Percentiles rank a stretch among this genome's conserved stretches.
These are phyloP conservation scores for Orchestes rusci DNA, from an alignment of 2,888 invertebrate genomes.

Conservation along the genomic window DNA sequence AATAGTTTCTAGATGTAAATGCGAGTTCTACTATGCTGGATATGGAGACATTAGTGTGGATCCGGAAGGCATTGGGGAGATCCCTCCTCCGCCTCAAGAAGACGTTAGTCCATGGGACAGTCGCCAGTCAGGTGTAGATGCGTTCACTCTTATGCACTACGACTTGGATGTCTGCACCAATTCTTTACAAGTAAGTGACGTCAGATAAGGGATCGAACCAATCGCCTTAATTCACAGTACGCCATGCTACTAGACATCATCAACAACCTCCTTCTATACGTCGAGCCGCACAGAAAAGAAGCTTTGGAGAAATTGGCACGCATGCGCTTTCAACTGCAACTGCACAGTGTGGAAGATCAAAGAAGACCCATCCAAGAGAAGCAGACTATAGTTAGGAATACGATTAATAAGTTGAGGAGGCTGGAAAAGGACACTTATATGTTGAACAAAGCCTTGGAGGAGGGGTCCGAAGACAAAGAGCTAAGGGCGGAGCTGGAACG, in stretches of 20 bases:
- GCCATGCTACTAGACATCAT: conserved; percentile 96
- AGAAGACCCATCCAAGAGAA: conserved; percentile 84
- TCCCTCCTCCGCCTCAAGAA: conserved; percentile 63
- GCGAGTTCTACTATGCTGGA: conserved; percentile 95
- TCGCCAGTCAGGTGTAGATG: conserved; percentile 85
- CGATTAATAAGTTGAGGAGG: conserved; percentile 74
- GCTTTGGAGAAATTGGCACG: conserved; percentile 82
- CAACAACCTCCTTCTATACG: conserved; percentile 92
- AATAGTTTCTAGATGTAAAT: conserved; percentile 94
- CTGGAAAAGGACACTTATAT: conserved; percentile 86
- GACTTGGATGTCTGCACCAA: conserved; percentile 98
- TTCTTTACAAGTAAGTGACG: conserved; percentile 61
- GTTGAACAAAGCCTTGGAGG: conserved; percentile 71
- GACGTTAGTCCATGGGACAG: conserved; percentile 71
- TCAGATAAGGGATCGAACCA: neutral
- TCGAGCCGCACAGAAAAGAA: conserved; percentile 91
- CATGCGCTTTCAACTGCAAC: conserved; percentile 89
- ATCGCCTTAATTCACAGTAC: conserved; percentile 63
- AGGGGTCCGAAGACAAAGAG: conserved; percentile 54
- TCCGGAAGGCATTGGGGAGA: conserved; percentile 53
- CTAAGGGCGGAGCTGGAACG: conserved; percentile 62
- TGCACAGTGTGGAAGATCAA: conserved; percentile 87
- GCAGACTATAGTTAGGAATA: conserved; percentile 72
- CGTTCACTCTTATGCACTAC: conserved; percentile 96
- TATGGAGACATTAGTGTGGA: conserved; percentile 79